Conservation (phyloP, 2,113 vertebrate species). For the Muntiacus muntjak region DNA sequence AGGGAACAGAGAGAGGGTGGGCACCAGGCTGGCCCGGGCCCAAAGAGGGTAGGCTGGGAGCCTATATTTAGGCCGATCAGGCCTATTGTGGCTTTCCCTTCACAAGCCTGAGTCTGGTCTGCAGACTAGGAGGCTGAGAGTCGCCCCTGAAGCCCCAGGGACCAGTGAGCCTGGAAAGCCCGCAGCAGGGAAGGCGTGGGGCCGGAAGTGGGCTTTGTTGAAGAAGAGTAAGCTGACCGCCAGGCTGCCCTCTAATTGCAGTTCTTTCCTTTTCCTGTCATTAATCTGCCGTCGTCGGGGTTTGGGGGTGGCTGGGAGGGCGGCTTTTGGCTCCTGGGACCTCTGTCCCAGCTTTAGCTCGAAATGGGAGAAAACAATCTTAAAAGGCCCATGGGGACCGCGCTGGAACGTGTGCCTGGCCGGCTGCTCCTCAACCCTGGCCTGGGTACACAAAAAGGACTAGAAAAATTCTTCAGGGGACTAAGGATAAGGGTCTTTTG, state of each 20-base stretch:
- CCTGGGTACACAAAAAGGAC: background rate
- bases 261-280: slow-evolving; percentile 64
- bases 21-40: slow-evolving; percentile 20
- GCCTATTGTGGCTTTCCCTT: slow-evolving; percentile 26
- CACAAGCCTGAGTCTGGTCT: background rate
- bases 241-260: slow-evolving; percentile 4
- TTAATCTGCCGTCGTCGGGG: slow-evolving; percentile 39
- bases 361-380: background rate
- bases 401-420: background rate
- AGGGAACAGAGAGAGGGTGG: slow-evolving; percentile 67
- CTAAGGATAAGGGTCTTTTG: background rate
- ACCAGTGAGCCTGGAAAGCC: slow-evolving; percentile 27
- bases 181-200: background rate
- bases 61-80: slow-evolving; percentile 48
- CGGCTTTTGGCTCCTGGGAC: background rate
- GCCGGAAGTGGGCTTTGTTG: slow-evolving; percentile 55
- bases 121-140: slow-evolving; percentile 25
- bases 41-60: background rate
- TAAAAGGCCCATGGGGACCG: background rate
- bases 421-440: background rate
- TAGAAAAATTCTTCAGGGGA: background rate
- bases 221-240: slow-evolving; percentile 46
- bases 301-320: background rate
- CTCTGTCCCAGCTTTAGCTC: slow-evolving; percentile 15
- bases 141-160: slow-evolving; percentile 39